Base-by-base conservation (phyloP, 2,113 vertebrate genomes). In the Prunella fulvescens region DNA sequence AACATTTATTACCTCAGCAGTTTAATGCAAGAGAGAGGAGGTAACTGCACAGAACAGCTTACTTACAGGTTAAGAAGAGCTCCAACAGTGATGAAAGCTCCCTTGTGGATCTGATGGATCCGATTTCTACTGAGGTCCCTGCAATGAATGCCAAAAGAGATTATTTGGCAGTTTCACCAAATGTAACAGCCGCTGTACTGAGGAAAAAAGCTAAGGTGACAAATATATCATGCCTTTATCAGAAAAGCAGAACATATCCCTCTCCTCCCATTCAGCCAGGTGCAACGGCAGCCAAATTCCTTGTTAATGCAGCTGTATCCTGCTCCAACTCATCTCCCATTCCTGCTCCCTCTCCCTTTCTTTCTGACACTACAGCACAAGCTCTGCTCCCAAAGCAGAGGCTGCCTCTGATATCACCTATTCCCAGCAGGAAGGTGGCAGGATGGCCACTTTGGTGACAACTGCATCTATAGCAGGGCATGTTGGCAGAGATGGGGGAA, bases 101-200 rank as follows among this genome's bases (percentile, higher is more conserved):
- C 98, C 92, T 95, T 97, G 93, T 99, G 98, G 97, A 99, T 98
- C 50, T 97, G 97, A 82, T 86, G 97, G 97, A 99, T 99, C 92
- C 79, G 94, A 95, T 99, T 99, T 96, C 99, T 98, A 83, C 99
- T 99, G 95, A 99, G 98, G 97, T 99, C 99, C 51, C 99, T 99
- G 97, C 79, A 97, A 96, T 72, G 35, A 95, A 87, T 78, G 86
- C 6, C 71, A 92, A 95, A 86, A 17, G 37, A 45, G 42, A 71
- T 84, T 81, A 86, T 72, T 78, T 51, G 79, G 54, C 39, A 69
- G 56, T 61, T 92, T 89, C 42, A 94, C 10, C 73, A 81, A 90
- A 79, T 58, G 1, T 39, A 92, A 71, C 23, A 77, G 65, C 12
- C 26, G 58, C 39, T 50, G 10, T 69, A 88, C 60, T 39, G 15